Base-by-base conservation (phyloP, 2,888 invertebrate species). In the Cosmorhoe ocellata region DNA sequence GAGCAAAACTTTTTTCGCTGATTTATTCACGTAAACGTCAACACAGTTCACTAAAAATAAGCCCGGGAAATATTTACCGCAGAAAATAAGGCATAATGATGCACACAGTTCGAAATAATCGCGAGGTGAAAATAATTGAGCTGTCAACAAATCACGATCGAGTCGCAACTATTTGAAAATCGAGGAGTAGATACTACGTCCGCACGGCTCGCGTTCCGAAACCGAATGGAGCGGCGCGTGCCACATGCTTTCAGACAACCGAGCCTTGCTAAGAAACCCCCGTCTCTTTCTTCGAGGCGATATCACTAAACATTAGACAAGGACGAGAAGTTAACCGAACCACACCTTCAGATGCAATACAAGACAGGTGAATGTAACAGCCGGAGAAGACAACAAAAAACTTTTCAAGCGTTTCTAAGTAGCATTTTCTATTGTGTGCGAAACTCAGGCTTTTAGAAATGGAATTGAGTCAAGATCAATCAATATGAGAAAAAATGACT, bases 181-280 rank as follows among this genome's bases (percentile, higher is more conserved):
- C 62, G 57, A 22, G 28, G 54, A 66, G 65, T 58, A 61, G 51
- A 50, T 69, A 58, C 64, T 31, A 77, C 90, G 84, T 80, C 86
- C 70, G 63, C 69, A 72, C 61, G 70, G 63, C 54, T 71, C 67
- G 63, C 80, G 83, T 74, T 84, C 83, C 74, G 67, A 79, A 79
- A 82, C 86, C 82, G 89, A 89, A 88, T 90, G 86, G 78, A 77
- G 74, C 73, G 80, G 81, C 89, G 87, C 89, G 88, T 88, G 88
- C 86, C 86, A 82, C 83, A 85, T 81, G 85, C 74, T 79, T 58
- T 63, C 66, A 69, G 66, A 74, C 68, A 13, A 69, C 60, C 59
- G 60, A 71, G 68, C 67, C 69, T 69, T 66, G 63, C 62, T 64
- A 56, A 74, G 74, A 70, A 72, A 72, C 57, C 66, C 61, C 76